Percentiles rank a stretch among this genome's conserved stretches.
phyloP scores from a whole-genome alignment of 1,140 invertebrate species.

The Philopotamus ludificatus region DNA sequence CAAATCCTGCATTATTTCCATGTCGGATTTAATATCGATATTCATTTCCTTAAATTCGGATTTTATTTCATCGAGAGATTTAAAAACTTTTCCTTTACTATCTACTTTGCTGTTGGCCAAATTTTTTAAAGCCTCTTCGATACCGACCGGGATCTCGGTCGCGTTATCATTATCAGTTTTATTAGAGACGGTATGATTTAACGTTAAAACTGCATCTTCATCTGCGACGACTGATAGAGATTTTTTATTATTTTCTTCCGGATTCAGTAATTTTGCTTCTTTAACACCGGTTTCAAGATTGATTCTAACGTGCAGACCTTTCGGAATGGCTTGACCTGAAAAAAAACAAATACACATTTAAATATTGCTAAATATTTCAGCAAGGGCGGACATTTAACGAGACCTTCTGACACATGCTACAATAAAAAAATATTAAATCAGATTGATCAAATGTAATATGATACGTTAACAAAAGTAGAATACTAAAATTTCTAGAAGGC shows the following conservation, averaged over 20 bases:
- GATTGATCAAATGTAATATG: no score
- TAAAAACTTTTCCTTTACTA: conserved; percentile 47
- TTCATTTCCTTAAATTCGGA: conserved; percentile 62
- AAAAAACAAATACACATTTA: conserved; percentile 34
- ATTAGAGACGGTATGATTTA: not conserved
- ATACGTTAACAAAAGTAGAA: no score
- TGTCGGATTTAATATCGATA: conserved; percentile 63
- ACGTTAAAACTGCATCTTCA: conserved; percentile 20
- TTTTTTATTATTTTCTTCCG: conserved; percentile 44
- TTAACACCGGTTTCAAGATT: conserved; percentile 69
- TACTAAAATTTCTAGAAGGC: no score
- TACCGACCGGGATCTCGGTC: not conserved
- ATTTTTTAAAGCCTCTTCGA: conserved; percentile 46
- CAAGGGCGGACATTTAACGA: no score
- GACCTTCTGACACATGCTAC: no score
- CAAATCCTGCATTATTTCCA: conserved; percentile 61
- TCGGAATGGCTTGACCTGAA: conserved; percentile 66
- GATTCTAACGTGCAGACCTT: conserved; percentile 68
- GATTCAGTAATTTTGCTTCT: conserved; percentile 69
- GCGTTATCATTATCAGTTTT: not conserved
- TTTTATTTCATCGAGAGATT: conserved; percentile 65
- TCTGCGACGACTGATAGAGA: conserved; percentile 37
- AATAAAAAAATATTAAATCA: no score
- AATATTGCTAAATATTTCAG: not conserved
- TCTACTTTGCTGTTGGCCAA: conserved; percentile 45